Conservation (phyloP, 2,113 vertebrate genomes). For the Coreoperca whiteheadi region DNA sequence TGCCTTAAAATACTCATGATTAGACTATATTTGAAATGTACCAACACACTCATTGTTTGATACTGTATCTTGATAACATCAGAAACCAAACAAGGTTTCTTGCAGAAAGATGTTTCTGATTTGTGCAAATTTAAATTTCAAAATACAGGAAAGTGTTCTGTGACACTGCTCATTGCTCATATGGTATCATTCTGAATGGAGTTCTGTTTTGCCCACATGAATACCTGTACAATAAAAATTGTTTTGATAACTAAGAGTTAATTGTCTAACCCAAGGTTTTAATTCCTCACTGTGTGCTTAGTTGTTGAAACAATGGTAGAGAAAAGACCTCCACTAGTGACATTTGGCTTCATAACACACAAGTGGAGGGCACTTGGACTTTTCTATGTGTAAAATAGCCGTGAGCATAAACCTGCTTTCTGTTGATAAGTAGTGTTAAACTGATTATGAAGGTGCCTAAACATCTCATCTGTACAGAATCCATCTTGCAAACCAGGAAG, state of each 20-base stretch:
- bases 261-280: background rate
- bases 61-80: background rate
- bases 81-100: slow-evolving; percentile 3
- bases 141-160: background rate
- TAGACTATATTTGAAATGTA: background rate
- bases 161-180: slow-evolving; percentile 6
- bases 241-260: slow-evolving; percentile 63
- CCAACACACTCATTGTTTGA: background rate
- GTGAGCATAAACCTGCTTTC: background rate
- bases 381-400: background rate
- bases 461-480: background rate
- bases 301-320: background rate
- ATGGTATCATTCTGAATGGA: background rate
- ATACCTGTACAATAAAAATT: slow-evolving; percentile 70
- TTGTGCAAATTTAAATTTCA: background rate
- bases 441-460: background rate
- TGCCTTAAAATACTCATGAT: slow-evolving; percentile 67
- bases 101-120: background rate
- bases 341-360: background rate
- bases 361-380: background rate
- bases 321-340: background rate
- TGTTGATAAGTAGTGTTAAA: background rate
- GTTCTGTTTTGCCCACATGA: slow-evolving; percentile 22
- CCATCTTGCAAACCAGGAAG: background rate
- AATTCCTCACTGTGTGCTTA: background rate